These are phyloP conservation scores for Ahaetulla prasina DNA, from an alignment of 2,113 vertebrate genomes.

Conservation along the genomic window DNA sequence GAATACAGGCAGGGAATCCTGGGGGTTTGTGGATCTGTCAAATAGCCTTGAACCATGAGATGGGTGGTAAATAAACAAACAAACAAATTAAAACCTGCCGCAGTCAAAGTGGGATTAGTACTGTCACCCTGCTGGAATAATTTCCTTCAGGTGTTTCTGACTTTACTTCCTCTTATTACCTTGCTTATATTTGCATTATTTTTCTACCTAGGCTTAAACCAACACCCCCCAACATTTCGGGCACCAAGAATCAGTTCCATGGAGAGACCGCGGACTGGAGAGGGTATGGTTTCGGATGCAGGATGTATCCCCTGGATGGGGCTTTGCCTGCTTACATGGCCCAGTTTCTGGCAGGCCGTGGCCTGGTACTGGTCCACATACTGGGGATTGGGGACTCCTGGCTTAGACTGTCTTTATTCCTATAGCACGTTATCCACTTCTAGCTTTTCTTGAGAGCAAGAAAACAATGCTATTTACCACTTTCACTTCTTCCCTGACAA, in stretches of 20 bases:
- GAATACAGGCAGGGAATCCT: neutral
- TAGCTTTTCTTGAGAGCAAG: neutral
- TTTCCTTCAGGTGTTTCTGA: neutral
- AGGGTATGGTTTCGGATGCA: too few species aligned
- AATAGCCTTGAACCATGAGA: neutral
- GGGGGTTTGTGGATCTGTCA: neutral
- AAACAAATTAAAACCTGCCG: neutral
- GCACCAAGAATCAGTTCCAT: too few species aligned
- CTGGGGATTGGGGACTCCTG: too few species aligned
- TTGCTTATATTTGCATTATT: neutral
- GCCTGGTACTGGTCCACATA: too few species aligned
- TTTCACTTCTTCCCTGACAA: neutral
- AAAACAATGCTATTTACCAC: neutral
- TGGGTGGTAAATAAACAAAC: neutral
- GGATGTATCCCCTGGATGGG: rapidly evolving
- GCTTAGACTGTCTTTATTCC: neutral
- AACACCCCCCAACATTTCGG: too few species aligned
- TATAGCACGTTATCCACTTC: neutral
- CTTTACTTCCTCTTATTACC: neutral
- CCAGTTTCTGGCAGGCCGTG: too few species aligned
- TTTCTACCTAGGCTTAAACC: neutral
- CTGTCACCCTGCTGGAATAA: neutral
- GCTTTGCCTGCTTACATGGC: too few species aligned
- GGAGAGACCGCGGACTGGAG: too few species aligned
- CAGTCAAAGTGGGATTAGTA: neutral